Evolutionary conservation across 23 tunicate species (phyloP), one percentile per base, ranked within the genome.

Genomic region (Trididemnum clinides): DNA sequence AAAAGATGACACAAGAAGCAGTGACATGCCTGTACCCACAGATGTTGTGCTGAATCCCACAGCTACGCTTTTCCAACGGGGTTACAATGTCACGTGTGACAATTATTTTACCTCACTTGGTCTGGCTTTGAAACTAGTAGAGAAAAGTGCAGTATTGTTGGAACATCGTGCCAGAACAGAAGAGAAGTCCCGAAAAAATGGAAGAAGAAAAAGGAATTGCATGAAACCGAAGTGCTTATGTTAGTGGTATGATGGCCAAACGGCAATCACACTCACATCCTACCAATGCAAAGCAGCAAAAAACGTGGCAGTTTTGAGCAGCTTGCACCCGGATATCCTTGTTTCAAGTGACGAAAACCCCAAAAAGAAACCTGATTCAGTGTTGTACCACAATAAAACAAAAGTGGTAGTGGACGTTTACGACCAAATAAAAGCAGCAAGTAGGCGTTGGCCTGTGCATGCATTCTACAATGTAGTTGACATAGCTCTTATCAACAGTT

Each of bases 231-330:
- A 23, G 81, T 31, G 19, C 21, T 71, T 31, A 71, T 36, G 77
- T 71, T 10, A 44, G 12, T 7, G 12, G 54, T 44, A 44, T 44
- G 54, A 15, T 10, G 54, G 54, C 54, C 54, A 44, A 44, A 44
- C 54, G 54, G 54, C 54, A 44, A 44, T 44, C 54, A 44, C 54
- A 44, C 54, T 21, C 22, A 59, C 69, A 59, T 59, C 69, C 26
- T 59, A 59, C 69, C 69, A 59, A 26, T 18, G 69, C 22, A 59
- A 59, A 59, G 69, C 26, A 59, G 58, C 34, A 36, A 37, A 74
- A 74, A 74, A 74, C 59, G 81, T 74, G 58, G 59, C 59, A 74
- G 81, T 74, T 74, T 74, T 74, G 81, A 74, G 57, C 81, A 74
- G 54, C 15, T 44, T 44, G 54, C 54, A 44, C 15, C 54, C 54